These are phyloP conservation scores for Thalassoma bifasciatum DNA, from an alignment of 2,113 vertebrate species.

Conservation along the genomic window DNA sequence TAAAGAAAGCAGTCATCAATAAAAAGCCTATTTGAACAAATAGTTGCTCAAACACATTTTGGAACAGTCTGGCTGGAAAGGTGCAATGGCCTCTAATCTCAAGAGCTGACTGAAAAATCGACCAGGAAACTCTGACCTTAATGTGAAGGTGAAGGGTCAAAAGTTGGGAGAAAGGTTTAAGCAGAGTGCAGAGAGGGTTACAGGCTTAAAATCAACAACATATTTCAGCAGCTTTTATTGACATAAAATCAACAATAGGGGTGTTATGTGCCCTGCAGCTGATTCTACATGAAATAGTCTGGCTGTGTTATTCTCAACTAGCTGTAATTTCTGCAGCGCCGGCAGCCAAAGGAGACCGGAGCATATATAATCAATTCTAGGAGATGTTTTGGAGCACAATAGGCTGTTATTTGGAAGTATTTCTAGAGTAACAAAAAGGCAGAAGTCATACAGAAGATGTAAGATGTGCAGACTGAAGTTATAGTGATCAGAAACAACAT, in stretches of 20 bases:
- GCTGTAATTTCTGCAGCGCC: slow-evolving; percentile 35
- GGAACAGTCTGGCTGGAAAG: not conserved
- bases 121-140: not conserved
- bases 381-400: slow-evolving; percentile 34
- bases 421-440: slow-evolving; percentile 15
- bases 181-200: not conserved
- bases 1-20: slow-evolving; percentile 13
- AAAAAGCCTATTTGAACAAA: slow-evolving; percentile 34
- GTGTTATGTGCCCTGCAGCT: slow-evolving; percentile 11
- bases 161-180: not conserved
- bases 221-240: slow-evolving; percentile 5
- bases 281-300: slow-evolving; percentile 23
- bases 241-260: slow-evolving; percentile 33
- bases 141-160: not conserved
- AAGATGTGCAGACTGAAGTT: not conserved
- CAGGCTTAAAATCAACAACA: not conserved
- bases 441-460: not conserved
- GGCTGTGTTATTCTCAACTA: slow-evolving; percentile 17
- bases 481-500: not conserved
- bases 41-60: slow-evolving; percentile 11
- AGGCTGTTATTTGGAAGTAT: slow-evolving; percentile 31
- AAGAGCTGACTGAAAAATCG: not conserved
- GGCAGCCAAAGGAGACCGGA: slow-evolving; percentile 11
- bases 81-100: not conserved
- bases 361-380: slow-evolving; percentile 36